Base-by-base conservation (phyloP, 2,888 invertebrate species). In the Deilephila porcellus region DNA sequence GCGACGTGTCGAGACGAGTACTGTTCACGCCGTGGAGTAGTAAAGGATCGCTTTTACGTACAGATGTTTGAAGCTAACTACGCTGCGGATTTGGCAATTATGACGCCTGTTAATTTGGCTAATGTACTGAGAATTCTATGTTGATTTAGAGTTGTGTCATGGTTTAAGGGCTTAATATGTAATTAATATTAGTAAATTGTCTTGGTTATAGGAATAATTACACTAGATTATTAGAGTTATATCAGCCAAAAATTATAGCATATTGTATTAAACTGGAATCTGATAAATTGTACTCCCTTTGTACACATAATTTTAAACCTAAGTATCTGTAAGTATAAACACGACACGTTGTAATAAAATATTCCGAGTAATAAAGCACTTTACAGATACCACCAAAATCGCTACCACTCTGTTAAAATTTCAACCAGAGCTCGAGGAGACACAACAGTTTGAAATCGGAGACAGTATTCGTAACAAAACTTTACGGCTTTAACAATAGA, bases 11-110 rank as follows among this genome's bases (percentile, higher is more conserved):
- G 84, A 80, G 80, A 81, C 81, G 79, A 86, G 86, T 82, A 84
- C 85, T 85, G 83, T 88, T 88, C 83, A 82, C 82, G 84, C 85
- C 87, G 86, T 87, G 82, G 83, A 90, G 86, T 85, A 83, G 82
- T 83, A 88, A 87, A 86, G 87, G 85, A 89, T 88, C 86, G 86
- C 87, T 89, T 88, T 87, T 87, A 86, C 82, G 82, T 82, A 82
- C 60, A 34, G 67, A 60, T 72, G 60, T 74, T 74, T 73, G 67
- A 73, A 34, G 53, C 37, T 64, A 59, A 34, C 64, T 67, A 73
- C 64, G 52, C 67, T 67, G 6, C 32, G n/a, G 70, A 71, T 56
- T 71, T 71, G 70, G 70, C 20, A 56, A 34, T 53, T 71, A 59
- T 71, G 8, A 32, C 59, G 34, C 53, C 56, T 71, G 45, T 67